A percentile compares a stretch with the other conserved stretches of the same genome.
phyloP scores from a whole-genome alignment of 2,888 invertebrate species.

The Argynnis bischoffii region DNA sequence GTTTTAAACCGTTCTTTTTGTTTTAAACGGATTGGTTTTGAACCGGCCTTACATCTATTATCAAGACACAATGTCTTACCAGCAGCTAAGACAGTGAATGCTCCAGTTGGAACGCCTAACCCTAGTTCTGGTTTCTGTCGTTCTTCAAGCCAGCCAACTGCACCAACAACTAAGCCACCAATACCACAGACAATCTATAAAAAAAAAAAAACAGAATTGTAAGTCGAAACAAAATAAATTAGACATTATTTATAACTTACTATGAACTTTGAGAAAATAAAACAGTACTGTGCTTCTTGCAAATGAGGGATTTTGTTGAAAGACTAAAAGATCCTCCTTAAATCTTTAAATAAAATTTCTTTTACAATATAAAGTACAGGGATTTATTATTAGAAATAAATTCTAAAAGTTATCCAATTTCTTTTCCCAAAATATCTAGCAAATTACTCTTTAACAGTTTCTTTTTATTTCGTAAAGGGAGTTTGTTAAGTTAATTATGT shows the following conservation, averaged over 20 bases:
- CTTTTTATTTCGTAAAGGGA: neutral
- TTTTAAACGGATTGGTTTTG: too few species aligned
- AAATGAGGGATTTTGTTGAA: constrained; percentile 11
- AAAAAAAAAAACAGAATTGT: constrained; percentile 17
- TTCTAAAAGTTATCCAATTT: neutral
- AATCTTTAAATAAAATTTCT: constrained; percentile 3
- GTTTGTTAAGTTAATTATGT: neutral
- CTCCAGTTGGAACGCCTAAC: constrained; percentile 80
- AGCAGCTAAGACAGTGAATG: constrained; percentile 79
- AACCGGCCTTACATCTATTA: too few species aligned
- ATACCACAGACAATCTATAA: constrained; percentile 84
- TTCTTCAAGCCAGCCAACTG: constrained; percentile 82
- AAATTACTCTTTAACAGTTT: neutral
- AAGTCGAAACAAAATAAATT: too few species aligned
- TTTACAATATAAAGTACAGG: neutral
- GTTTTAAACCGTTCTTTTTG: too few species aligned
- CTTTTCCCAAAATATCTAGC: constrained; percentile 1
- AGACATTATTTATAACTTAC: neutral
- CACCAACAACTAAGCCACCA: constrained; percentile 80
- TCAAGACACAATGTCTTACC: constrained; percentile 50
- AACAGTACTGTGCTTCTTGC: constrained; percentile 1
- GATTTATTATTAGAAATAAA: constrained; percentile 5
- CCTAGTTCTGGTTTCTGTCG: constrained; percentile 75
- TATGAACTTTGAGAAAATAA: neutral
- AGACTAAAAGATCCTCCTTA: constrained; percentile 2